Conservation (phyloP, 2,888 invertebrate genomes). For the Tetranychus truncatus region DNA sequence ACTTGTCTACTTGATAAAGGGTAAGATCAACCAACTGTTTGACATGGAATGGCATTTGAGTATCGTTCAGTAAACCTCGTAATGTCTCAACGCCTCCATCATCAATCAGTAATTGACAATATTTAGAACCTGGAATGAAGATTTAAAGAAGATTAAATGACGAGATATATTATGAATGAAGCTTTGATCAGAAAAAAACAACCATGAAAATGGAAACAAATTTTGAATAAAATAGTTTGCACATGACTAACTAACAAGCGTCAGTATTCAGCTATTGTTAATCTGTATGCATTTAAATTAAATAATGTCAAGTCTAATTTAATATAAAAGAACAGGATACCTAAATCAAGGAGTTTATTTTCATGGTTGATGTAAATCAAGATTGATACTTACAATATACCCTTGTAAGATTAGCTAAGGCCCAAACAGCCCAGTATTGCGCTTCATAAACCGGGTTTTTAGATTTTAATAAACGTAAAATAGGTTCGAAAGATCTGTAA, state of each 20-base stretch:
- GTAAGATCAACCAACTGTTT: not conserved
- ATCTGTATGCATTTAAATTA: too few relatives aligned
- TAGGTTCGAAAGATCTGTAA: constrained; percentile 67
- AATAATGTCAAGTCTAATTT: too few relatives aligned
- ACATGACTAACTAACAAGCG: too few relatives aligned
- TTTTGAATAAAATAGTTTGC: too few relatives aligned
- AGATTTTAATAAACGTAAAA: constrained; percentile 53
- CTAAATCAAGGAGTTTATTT: too few relatives aligned
- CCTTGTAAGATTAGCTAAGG: constrained; percentile 79
- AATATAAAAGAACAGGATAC: too few relatives aligned
- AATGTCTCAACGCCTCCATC: constrained; percentile 66
- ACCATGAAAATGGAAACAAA: too few relatives aligned
- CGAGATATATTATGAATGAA: too few relatives aligned
- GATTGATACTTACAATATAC: constrained; percentile 58
- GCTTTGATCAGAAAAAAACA: too few relatives aligned
- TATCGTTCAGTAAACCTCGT: constrained; percentile 34
- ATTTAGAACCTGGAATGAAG: constrained; percentile 54
- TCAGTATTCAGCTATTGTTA: too few relatives aligned
- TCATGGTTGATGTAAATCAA: not conserved
- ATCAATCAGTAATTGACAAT: constrained; percentile 64
- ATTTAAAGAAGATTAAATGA: constrained; percentile 14
- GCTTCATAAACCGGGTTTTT: constrained; percentile 59
- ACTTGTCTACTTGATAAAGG: constrained; percentile 1
- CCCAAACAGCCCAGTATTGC: constrained; percentile 95
- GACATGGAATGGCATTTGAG: constrained; percentile 14